These are phyloP conservation scores for Torymus tubicola DNA, from an alignment of 2,888 invertebrate species.

Conservation along the genomic window DNA sequence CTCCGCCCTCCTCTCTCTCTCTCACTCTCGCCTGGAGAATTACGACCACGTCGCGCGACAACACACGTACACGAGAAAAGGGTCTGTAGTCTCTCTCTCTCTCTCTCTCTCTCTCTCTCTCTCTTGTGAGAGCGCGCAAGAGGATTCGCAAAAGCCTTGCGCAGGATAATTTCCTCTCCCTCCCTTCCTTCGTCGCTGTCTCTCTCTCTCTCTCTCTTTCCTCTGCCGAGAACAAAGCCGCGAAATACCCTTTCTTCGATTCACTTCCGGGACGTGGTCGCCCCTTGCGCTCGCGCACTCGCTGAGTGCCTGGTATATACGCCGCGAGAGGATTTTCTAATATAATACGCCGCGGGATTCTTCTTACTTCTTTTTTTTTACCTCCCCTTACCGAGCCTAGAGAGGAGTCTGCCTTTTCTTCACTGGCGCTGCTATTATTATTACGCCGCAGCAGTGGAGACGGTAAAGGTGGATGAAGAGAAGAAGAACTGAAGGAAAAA, in stretches of 20 bases:
- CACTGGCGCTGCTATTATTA: conserved; percentile 15
- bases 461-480: no score
- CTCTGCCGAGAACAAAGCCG: conserved; percentile 45
- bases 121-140: background rate
- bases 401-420: conserved; percentile 7
- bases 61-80: background rate
- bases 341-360: conserved; percentile 40
- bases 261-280: conserved; percentile 44
- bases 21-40: conserved; percentile 11
- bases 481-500: conserved; percentile 4
- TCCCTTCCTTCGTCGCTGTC: no score
- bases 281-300: background rate
- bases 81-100: conserved; percentile 9
- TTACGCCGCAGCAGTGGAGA: background rate
- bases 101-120: no score
- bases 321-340: conserved; percentile 47
- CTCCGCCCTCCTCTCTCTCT: no score
- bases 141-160: conserved; percentile 26
- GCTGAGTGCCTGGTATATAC: conserved; percentile 13
- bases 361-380: conserved; percentile 24
- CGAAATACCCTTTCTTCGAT: conserved; percentile 54
- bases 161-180: conserved; percentile 47
- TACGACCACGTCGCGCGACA: background rate
- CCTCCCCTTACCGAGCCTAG: background rate
- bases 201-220: no score